phyloP scores from a whole-genome alignment of 1,140 invertebrate species.

The Atopsyche davidsoni region DNA sequence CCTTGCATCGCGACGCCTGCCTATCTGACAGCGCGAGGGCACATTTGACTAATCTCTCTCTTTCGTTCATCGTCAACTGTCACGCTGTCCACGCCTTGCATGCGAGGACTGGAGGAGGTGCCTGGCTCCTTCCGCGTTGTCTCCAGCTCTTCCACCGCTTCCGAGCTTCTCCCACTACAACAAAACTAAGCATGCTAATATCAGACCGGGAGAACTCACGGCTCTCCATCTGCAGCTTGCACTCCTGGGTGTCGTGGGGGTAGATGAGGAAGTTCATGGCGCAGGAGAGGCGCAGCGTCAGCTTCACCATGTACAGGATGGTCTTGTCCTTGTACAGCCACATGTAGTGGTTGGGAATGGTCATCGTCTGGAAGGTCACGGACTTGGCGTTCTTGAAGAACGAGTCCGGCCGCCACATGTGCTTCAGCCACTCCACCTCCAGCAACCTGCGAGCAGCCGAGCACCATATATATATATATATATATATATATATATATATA shows the following conservation, averaged over 20 bases:
- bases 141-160: no score
- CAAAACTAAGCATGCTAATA: neutral
- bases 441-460: slow-evolving; percentile 67
- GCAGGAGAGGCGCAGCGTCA: slow-evolving; percentile 77
- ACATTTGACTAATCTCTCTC: no score
- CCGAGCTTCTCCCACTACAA: no score
- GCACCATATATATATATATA: no score
- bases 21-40: no score
- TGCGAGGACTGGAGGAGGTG: no score
- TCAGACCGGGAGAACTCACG: slow-evolving; percentile 55
- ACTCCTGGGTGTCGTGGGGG: slow-evolving; percentile 86
- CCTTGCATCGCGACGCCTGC: no score
- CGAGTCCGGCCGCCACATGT: slow-evolving; percentile 86
- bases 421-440: slow-evolving; percentile 82
- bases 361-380: slow-evolving; percentile 90
- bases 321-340: slow-evolving; percentile 86
- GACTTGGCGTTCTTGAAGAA: slow-evolving; percentile 88
- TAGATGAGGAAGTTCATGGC: slow-evolving; percentile 91
- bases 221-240: slow-evolving; percentile 87
- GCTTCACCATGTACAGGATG: slow-evolving; percentile 82
- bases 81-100: no score
- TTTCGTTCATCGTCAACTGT: no score
- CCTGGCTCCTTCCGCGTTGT: no score
- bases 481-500: no score
- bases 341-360: slow-evolving; percentile 85